Conservation (phyloP, 2,113 vertebrate genomes). For the Phoxinus phoxinus region DNA sequence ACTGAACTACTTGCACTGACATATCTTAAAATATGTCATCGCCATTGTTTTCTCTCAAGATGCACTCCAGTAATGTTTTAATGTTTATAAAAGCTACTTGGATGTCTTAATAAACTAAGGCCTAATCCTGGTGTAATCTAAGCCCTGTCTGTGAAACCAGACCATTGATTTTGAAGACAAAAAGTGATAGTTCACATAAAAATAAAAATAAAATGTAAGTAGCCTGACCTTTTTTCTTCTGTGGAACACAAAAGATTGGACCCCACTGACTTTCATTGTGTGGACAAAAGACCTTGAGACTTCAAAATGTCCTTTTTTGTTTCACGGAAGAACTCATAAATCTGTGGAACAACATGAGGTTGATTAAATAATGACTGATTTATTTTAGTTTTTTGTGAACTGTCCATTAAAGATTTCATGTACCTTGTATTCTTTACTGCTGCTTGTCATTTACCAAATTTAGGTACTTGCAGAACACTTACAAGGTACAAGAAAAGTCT, state of each 20-base stretch:
- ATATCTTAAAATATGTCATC: no score
- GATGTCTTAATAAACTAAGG: no score
- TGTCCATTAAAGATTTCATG: background rate
- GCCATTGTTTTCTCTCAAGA: no score
- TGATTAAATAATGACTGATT: background rate
- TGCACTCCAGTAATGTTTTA: no score
- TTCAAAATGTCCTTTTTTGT: background rate
- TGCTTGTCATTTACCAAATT: background rate
- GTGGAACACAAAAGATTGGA: background rate
- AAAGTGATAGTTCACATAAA: background rate
- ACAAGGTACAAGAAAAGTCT: no score
- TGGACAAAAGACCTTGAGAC: background rate
- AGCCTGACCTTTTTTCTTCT: background rate
- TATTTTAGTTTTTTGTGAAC: background rate
- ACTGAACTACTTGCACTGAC: no score
- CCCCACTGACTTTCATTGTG: background rate
- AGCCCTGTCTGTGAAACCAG: no score
- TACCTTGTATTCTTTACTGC: background rate
- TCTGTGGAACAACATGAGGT: background rate
- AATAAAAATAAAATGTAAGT: no score
- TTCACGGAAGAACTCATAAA: background rate
- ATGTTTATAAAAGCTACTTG: no score
- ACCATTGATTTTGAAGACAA: no score
- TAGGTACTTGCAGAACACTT: no score
- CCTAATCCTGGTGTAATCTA: no score